Base-by-base conservation (phyloP, 1,140 invertebrate genomes). In the Yoshiicerus persimilis region DNA sequence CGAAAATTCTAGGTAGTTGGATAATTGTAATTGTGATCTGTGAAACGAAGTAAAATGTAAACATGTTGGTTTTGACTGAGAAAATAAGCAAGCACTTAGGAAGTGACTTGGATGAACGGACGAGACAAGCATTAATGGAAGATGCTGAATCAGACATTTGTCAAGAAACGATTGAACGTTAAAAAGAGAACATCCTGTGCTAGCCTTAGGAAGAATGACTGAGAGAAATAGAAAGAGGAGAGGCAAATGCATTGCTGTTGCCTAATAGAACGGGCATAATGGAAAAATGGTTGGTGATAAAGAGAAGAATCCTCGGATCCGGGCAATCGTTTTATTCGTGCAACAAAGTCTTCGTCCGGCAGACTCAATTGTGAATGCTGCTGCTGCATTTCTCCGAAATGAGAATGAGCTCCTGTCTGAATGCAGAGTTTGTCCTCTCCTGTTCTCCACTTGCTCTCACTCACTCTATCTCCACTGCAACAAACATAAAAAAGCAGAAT, bases 251-350 rank as follows among this genome's bases (percentile, higher is more conserved):
- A 80, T 80, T 80, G 30, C 75, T 80, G 30, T 80, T 80, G 75
- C 75, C 75, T 80, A 86, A 64, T 56, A 86, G 56, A 62, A 86
- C 70, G 75, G 75, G 27, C 41, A 83, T 87, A 87, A 70, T 75
- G 66, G 64, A 75, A 36, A n/a, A 87, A 87, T 87, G 86, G 86
- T 27, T 75, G 66, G 86, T 87, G 86, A 87, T 87, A 87, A 77
- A 83, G 77, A 83, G 41, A 39, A 83, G 77, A 56, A 87, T 80
- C 75, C 86, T 11, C 23, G 75, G 86, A 70, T 39, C 75, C 77
- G 70, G 86, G 47, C 86, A 62, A 87, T 80, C 75, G 75, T 80
- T 80, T 80, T 20, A 80, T 34, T 80, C 75, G 13, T 36, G 20
- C 30, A 38, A 80, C 75, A 80, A 80, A 80, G 32, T 80, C 36